A percentile compares a stretch with the other conserved stretches of the same genome.
These are phyloP conservation scores for Acrobasis suavella DNA, from an alignment of 2,888 invertebrate species.

Conservation along the genomic window DNA sequence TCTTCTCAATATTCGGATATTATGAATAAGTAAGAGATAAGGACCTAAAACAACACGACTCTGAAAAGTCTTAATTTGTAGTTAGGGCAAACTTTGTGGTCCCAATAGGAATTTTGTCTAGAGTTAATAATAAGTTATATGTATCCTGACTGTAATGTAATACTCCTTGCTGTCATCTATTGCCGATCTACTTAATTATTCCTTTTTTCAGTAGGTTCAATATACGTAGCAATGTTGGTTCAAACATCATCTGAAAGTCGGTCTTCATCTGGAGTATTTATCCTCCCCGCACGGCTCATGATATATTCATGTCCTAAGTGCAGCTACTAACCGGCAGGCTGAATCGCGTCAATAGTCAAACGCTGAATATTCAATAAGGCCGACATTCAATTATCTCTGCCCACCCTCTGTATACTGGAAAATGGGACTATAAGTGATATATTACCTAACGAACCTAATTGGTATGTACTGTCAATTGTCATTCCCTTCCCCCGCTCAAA, in stretches of 20 bases:
- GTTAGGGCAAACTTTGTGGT: no score
- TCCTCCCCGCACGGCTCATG: slow-evolving; percentile 2
- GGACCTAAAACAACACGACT: no score
- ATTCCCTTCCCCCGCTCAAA: not conserved
- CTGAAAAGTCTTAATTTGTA: no score
- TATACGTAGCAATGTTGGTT: not conserved
- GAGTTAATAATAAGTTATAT: no score
- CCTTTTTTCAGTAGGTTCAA: no score
- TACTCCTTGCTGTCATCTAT: no score
- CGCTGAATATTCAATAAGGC: slow-evolving; percentile 22
- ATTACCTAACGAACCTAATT: slow-evolving; percentile 20
- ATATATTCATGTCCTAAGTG: slow-evolving; percentile 18
- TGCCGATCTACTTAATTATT: no score
- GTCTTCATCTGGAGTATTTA: not conserved
- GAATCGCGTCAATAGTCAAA: slow-evolving; percentile 17
- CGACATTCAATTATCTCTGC: slow-evolving; percentile 21
- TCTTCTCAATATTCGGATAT: no score
- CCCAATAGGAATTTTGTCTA: no score
- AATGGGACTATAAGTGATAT: slow-evolving; percentile 21
- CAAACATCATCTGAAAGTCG: not conserved
- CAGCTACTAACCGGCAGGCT: slow-evolving; percentile 10
- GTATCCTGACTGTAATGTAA: no score
- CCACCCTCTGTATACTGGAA: slow-evolving; percentile 16
- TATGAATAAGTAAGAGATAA: no score
- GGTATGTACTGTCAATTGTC: slow-evolving; percentile 21